Percentiles rank a stretch among this genome's conserved stretches.
Conservation (phyloP, 2,888 invertebrate species). For the Coelogynopora nodosa region DNA sequence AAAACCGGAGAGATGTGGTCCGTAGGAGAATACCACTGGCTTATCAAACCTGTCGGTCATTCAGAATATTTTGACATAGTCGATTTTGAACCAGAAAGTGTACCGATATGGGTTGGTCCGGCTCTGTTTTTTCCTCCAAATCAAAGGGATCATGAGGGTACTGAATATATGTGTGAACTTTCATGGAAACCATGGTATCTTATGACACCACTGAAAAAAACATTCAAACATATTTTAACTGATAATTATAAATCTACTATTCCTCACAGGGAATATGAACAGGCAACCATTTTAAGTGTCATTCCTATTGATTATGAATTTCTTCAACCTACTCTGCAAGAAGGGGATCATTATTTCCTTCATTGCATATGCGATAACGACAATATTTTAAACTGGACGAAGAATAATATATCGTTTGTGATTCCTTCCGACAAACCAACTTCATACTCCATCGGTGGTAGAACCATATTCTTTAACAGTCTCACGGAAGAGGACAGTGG, state of each 20-base stretch:
- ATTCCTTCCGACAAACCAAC: not conserved
- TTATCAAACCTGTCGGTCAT: not conserved
- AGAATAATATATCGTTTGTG: not conserved
- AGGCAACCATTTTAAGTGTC: not conserved
- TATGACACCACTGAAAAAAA: not conserved
- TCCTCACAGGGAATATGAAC: too few species aligned
- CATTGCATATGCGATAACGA: not conserved
- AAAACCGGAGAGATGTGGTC: not conserved
- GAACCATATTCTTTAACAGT: not conserved
- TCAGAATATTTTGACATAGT: not conserved
- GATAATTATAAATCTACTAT: not conserved
- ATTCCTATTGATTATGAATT: not conserved
- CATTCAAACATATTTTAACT: not conserved
- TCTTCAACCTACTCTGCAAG: not conserved
- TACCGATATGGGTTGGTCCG: not conserved
- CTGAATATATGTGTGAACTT: not conserved
- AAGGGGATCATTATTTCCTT: not conserved
- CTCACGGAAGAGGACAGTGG: not conserved
- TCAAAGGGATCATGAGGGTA: not conserved
- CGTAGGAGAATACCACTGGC: not conserved
- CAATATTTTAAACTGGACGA: not conserved
- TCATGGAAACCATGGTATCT: conserved; percentile 10
- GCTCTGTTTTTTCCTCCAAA: not conserved
- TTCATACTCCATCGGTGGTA: not conserved
- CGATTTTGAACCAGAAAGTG: not conserved